A percentile compares a stretch with the other conserved stretches of the same genome.
Evolutionary conservation across 2,888 invertebrate genomes (phyloP).

Genomic region (Megamerina dolium): DNA sequence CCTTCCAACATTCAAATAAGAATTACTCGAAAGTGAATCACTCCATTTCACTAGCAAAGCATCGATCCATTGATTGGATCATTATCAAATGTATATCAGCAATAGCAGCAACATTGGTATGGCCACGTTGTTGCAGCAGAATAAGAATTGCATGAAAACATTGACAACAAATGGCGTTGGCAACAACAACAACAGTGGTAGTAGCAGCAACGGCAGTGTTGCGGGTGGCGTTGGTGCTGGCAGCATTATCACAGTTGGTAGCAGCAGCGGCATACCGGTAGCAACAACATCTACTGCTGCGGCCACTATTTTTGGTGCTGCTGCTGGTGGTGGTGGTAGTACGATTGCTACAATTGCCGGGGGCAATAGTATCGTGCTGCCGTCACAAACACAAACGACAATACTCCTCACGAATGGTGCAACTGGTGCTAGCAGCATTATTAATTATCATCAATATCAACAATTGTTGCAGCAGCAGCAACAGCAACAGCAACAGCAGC

Average conservation of each 20-base stretch:
- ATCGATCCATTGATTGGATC: too few species aligned
- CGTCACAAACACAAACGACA: slow-evolving; percentile 6
- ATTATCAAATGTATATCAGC: slow-evolving; percentile 36
- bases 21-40: too few species aligned
- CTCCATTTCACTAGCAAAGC: too few species aligned
- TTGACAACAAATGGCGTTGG: slow-evolving; percentile 49
- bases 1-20: too few species aligned
- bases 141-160: slow-evolving; percentile 70
- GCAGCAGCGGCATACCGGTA: slow-evolving; percentile 9
- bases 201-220: slow-evolving; percentile 19
- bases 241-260: slow-evolving; percentile 9
- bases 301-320: slow-evolving; percentile 3
- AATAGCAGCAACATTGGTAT: slow-evolving; percentile 50
- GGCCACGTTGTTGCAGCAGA: slow-evolving; percentile 77
- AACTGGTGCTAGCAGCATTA: slow-evolving; percentile 22
- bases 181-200: slow-evolving; percentile 13
- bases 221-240: slow-evolving; percentile 17
- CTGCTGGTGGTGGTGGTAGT: slow-evolving; percentile 11
- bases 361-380: slow-evolving; percentile 2
- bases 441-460: slow-evolving; percentile 26
- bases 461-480: slow-evolving; percentile 27
- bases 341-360: slow-evolving; percentile 16
- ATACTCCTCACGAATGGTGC: slow-evolving; percentile 24
- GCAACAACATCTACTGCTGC: slow-evolving; percentile 1
- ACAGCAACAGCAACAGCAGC: slow-evolving; percentile 23